phyloP scores from a whole-genome alignment of 2,888 invertebrate species.

The Phortica magna region DNA sequence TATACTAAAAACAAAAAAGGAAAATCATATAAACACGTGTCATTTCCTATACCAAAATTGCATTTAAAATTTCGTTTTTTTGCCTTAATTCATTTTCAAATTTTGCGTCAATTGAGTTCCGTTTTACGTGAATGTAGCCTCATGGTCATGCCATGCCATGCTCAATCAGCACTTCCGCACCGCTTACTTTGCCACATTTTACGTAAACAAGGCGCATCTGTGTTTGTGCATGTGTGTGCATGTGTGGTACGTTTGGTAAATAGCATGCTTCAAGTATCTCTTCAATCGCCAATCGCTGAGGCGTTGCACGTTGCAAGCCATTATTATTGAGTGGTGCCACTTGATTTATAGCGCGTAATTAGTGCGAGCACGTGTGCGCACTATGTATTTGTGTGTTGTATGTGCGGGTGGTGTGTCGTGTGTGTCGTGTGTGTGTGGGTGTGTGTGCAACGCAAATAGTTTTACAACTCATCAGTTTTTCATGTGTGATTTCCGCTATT shows the following conservation, averaged over 20 bases:
- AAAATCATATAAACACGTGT: neutral
- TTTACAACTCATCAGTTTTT: conserved; percentile 21
- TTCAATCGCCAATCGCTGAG: conserved; percentile 5
- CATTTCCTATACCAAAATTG: conserved; percentile 2
- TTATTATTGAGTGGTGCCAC: conserved; percentile 18
- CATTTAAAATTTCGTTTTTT: conserved; percentile 5
- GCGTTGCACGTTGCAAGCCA: neutral
- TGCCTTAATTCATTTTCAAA: conserved; percentile 19
- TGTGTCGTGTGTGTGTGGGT: neutral
- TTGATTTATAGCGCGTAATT: conserved; percentile 31
- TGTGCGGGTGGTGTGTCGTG: neutral
- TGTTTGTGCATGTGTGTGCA: neutral
- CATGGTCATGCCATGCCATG: neutral
- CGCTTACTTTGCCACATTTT: neutral
- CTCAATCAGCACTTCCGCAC: neutral
- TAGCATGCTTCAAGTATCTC: neutral
- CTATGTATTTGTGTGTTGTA: neutral
- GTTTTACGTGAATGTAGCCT: neutral
- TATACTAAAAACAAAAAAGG: neutral
- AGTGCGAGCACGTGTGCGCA: conserved; percentile 5
- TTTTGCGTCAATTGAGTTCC: conserved; percentile 12
- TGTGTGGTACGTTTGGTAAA: neutral
- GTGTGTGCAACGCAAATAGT: neutral
- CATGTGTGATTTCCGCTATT: conserved; percentile 25
- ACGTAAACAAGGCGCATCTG: neutral